phyloP scores from a whole-genome alignment of 2,888 invertebrate species.

The Tillus elongatus region DNA sequence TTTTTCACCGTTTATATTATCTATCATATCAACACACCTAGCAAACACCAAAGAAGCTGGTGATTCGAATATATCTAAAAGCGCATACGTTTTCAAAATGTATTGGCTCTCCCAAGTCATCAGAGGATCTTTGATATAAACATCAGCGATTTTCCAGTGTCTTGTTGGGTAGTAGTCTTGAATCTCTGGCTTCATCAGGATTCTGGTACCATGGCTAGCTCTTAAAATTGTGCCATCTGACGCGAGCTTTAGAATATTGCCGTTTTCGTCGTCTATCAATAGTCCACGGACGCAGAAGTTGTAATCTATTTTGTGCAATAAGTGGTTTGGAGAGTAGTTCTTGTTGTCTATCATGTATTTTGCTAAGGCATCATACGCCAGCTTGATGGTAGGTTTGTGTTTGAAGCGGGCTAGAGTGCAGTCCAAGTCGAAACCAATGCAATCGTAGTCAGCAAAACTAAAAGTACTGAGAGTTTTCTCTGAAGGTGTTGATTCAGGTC shows the following conservation, averaged over 20 bases:
- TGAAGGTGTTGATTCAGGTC: too few relatives aligned
- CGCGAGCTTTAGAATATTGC: constrained; percentile 53
- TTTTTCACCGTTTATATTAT: constrained; percentile 40
- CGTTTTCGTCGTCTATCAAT: constrained; percentile 51
- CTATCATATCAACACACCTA: constrained; percentile 55
- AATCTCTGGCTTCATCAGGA: constrained; percentile 47
- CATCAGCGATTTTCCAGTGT: constrained; percentile 47
- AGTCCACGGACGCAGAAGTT: constrained; percentile 66
- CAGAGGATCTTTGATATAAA: constrained; percentile 48
- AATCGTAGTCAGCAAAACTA: constrained; percentile 56
- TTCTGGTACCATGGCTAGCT: constrained; percentile 58
- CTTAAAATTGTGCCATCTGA: constrained; percentile 52
- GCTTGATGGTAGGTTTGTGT: constrained; percentile 50
- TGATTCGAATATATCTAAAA: constrained; percentile 67
- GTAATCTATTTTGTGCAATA: constrained; percentile 46
- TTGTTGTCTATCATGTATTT: constrained; percentile 54
- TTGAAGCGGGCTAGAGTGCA: constrained; percentile 64
- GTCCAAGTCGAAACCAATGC: constrained; percentile 68
- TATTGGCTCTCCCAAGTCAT: constrained; percentile 55
- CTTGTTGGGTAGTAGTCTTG: constrained; percentile 49
- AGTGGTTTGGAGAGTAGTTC: constrained; percentile 44
- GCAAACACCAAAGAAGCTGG: constrained; percentile 57
- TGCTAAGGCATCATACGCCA: constrained; percentile 53
- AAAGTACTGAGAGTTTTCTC: too few relatives aligned
- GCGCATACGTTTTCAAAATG: constrained; percentile 50